phyloP scores from a whole-genome alignment of 2,113 vertebrate species.

The Peromyscus californicus region DNA sequence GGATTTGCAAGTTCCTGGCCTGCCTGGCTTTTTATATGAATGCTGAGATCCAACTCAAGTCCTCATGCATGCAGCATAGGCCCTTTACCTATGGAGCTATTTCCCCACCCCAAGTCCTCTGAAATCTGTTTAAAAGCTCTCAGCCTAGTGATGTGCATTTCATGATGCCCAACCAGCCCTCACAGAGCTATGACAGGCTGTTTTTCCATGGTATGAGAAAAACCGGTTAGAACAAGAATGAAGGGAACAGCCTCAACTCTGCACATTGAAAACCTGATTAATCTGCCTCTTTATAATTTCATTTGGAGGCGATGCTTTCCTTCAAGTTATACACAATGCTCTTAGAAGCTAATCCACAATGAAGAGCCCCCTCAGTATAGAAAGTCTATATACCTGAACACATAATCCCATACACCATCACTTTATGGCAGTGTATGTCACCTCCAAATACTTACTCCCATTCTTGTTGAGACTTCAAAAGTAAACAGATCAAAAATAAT shows the following conservation, averaged over 20 bases:
- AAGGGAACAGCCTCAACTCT: neutral
- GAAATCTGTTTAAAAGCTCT: neutral
- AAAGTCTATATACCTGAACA: neutral
- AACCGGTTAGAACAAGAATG: neutral
- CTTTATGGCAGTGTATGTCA: neutral
- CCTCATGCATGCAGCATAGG: neutral
- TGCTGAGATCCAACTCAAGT: neutral
- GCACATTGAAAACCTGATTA: neutral
- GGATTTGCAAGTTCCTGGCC: neutral
- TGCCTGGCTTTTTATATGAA: neutral
- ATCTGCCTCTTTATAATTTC: neutral
- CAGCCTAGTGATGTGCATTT: neutral
- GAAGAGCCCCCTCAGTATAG: neutral
- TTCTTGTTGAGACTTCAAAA: neutral
- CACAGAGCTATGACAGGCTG: neutral
- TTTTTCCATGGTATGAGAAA: neutral
- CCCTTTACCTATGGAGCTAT: neutral
- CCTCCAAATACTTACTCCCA: neutral
- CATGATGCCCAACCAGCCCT: neutral
- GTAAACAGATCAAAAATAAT: neutral
- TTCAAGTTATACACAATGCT: neutral
- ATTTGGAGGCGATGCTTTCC: neutral
- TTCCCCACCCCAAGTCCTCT: neutral
- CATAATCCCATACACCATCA: neutral
- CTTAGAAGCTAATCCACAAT: neutral